Percentiles rank a stretch among this genome's conserved stretches.
Conservation (phyloP, 1,140 invertebrate species). For the Bactericera cockerelli region DNA sequence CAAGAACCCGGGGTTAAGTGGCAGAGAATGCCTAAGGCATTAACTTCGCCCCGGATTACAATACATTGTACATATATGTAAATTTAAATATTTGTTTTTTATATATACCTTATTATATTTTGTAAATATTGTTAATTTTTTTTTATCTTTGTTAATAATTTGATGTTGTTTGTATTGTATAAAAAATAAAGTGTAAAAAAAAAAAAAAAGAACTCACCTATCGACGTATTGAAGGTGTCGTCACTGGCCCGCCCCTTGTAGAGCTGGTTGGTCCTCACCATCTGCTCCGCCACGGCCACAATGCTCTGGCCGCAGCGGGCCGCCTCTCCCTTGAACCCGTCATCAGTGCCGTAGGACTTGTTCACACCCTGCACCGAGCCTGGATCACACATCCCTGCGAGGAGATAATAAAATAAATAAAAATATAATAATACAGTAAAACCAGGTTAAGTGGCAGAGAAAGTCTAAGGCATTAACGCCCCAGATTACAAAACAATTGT, state of each 20-base stretch:
- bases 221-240: not conserved
- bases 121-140: no score
- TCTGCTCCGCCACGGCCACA: slow-evolving; percentile 51
- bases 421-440: slow-evolving; percentile 9
- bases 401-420: slow-evolving; percentile 12
- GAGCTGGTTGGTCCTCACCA: slow-evolving; percentile 35
- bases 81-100: no score
- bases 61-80: no score
- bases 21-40: no score
- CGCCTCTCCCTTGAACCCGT: slow-evolving; percentile 50
- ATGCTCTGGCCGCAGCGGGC: slow-evolving; percentile 53
- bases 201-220: no score
- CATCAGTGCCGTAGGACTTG: slow-evolving; percentile 45
- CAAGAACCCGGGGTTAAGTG: no score
- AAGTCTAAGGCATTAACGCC: no score
- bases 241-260: slow-evolving; percentile 15
- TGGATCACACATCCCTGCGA: slow-evolving; percentile 16
- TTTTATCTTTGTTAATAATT: no score
- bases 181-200: no score
- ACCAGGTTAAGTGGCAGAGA: not conserved
- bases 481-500: slow-evolving; percentile 4
- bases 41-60: no score
- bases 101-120: no score
- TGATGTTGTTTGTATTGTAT: no score
- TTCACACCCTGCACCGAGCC: slow-evolving; percentile 18